Percentiles rank a stretch among this genome's conserved stretches.
phyloP scores from a whole-genome alignment of 2,888 invertebrate species.

The Caenorhabditis sp. region DNA sequence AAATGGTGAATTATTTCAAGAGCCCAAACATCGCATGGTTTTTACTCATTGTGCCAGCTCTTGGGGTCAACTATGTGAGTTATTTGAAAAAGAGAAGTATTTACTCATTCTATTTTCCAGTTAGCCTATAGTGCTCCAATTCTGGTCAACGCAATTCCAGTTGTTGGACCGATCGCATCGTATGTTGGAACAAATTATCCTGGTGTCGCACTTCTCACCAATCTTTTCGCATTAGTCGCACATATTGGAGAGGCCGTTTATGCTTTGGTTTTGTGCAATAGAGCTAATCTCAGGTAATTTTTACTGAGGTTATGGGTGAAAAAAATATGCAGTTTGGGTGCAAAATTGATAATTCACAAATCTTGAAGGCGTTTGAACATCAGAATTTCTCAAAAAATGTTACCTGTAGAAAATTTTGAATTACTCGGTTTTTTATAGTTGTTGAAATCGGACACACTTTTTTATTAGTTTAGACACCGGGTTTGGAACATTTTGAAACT shows the following conservation, averaged over 20 bases:
- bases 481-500: too few species aligned
- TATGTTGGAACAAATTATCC: conserved; percentile 25
- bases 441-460: too few species aligned
- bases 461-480: too few species aligned
- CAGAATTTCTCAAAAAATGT: too few species aligned
- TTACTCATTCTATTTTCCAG: conserved; percentile 32
- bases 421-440: too few species aligned
- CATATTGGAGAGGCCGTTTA: conserved; percentile 61
- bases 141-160: conserved; percentile 38
- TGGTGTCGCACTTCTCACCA: conserved; percentile 44
- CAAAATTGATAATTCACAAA: background rate
- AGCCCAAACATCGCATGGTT: conserved; percentile 54
- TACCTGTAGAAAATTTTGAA: too few species aligned
- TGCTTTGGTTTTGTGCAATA: conserved; percentile 58
- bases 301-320: background rate
- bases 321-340: background rate
- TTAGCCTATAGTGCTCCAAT: conserved; percentile 47
- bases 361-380: too few species aligned
- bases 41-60: conserved; percentile 56
- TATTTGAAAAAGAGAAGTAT: conserved; percentile 2
- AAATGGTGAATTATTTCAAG: conserved; percentile 52
- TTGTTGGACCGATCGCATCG: conserved; percentile 45
- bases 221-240: conserved; percentile 55
- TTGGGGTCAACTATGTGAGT: conserved; percentile 61
- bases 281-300: conserved; percentile 49